These are phyloP conservation scores for Gadus macrocephalus DNA, from an alignment of 2,113 vertebrate genomes.

Conservation along the genomic window DNA sequence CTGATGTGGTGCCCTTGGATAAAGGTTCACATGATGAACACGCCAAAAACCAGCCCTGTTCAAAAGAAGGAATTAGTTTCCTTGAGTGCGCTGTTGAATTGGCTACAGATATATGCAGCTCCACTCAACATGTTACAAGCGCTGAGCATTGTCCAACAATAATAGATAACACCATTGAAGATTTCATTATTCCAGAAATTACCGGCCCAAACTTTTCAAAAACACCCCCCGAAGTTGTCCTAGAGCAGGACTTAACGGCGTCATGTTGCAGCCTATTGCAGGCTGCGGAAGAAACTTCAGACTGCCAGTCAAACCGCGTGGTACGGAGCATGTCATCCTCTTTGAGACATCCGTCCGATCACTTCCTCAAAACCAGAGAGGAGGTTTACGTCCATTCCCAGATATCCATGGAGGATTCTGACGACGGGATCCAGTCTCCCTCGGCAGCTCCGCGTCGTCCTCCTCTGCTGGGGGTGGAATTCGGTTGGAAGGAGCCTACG, in stretches of 20 bases:
- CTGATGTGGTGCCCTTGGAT: neutral
- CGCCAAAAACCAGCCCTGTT: constrained; percentile 1
- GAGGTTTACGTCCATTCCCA: constrained; percentile 66
- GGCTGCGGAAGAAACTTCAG: constrained; percentile 32
- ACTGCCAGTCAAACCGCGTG: constrained; percentile 37
- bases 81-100: neutral
- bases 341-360: constrained; percentile 57
- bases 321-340: constrained; percentile 44
- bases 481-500: constrained; percentile 42
- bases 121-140: neutral
- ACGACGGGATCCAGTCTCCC: constrained; percentile 62
- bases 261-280: constrained; percentile 22
- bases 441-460: constrained; percentile 37
- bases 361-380: constrained; percentile 68
- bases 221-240: constrained; percentile 16
- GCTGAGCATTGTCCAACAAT: constrained; percentile 2
- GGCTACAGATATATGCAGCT: neutral
- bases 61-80: neutral
- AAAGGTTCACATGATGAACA: neutral
- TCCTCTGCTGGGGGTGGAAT: constrained; percentile 36
- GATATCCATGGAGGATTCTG: constrained; percentile 66
- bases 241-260: constrained; percentile 30
- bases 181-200: constrained; percentile 21
- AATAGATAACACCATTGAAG: constrained; percentile 10
- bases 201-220: constrained; percentile 28